Conservation (phyloP, 1,140 invertebrate species). For the Pollicipes pollicipes region DNA sequence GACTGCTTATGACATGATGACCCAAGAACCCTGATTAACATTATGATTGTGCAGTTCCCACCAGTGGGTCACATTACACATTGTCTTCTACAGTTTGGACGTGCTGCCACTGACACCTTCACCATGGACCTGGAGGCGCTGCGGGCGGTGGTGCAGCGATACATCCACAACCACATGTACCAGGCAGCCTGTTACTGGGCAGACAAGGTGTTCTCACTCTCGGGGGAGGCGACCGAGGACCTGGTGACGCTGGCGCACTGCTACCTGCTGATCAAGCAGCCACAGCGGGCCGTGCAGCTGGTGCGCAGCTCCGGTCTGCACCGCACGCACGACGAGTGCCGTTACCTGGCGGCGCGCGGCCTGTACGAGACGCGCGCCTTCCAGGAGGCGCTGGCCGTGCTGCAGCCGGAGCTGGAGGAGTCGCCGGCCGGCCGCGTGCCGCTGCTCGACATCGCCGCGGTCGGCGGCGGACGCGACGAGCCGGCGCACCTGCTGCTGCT, state of each 20-base stretch:
- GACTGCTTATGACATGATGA: too few species aligned
- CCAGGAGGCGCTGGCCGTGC: conserved; percentile 14
- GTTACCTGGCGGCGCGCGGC: too few species aligned
- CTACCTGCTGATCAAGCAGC: conserved; percentile 73
- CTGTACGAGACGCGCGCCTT: neutral
- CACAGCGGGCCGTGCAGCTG: conserved; percentile 66
- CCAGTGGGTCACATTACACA: too few species aligned
- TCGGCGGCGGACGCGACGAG: conserved; percentile 6
- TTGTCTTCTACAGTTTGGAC: too few species aligned
- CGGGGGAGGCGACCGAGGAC: conserved; percentile 52
- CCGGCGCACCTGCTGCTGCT: conserved; percentile 53
- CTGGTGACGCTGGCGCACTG: conserved; percentile 73
- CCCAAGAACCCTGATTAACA: too few species aligned
- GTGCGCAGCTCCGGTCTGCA: conserved; percentile 20
- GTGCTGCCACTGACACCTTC: too few species aligned
- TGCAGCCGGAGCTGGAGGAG: conserved; percentile 11
- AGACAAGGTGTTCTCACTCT: conserved; percentile 70
- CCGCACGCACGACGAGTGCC: too few species aligned
- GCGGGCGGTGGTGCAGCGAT: too few species aligned
- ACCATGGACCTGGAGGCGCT: too few species aligned
- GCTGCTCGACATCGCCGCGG: neutral
- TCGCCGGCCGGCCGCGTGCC: too few species aligned
- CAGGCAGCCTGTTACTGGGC: conserved; percentile 82
- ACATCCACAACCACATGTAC: conserved; percentile 46
- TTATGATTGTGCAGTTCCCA: too few species aligned